phyloP scores from a whole-genome alignment of 1,140 invertebrate genomes.

The Luehdorfia chinensis region DNA sequence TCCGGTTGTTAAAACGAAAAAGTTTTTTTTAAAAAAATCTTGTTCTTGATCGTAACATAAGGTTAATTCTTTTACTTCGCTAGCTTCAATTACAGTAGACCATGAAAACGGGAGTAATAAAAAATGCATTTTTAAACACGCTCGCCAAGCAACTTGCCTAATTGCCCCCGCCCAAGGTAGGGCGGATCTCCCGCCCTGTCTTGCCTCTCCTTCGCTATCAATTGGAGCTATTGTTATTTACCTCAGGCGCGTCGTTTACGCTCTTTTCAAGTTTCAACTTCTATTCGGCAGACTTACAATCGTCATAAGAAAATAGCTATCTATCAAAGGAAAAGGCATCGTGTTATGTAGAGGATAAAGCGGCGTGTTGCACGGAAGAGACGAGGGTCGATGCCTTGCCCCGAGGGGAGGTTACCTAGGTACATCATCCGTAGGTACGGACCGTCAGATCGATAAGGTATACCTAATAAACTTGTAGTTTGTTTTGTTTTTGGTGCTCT shows the following conservation, averaged over 20 bases:
- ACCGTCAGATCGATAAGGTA: slow-evolving; percentile 54
- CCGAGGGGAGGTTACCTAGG: slow-evolving; percentile 52
- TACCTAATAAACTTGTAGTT: slow-evolving; percentile 41
- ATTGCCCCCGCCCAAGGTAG: slow-evolving; percentile 63
- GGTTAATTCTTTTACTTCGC: slow-evolving; percentile 15
- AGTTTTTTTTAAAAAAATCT: too few species aligned
- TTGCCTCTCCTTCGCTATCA: slow-evolving; percentile 23
- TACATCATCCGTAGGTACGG: slow-evolving; percentile 66
- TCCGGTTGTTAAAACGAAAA: too few species aligned
- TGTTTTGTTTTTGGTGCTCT: slow-evolving; percentile 48
- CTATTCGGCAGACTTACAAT: slow-evolving; percentile 51
- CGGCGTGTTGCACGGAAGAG: slow-evolving; percentile 22
- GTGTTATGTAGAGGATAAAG: slow-evolving; percentile 31
- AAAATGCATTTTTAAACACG: slow-evolving; percentile 56
- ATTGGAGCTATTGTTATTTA: slow-evolving; percentile 48
- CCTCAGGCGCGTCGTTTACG: slow-evolving; percentile 49
- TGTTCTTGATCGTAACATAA: slow-evolving; percentile 4
- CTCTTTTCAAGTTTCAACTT: slow-evolving; percentile 51
- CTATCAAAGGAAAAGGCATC: slow-evolving; percentile 40
- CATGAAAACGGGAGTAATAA: slow-evolving; percentile 43
- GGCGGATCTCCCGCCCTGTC: slow-evolving; percentile 53
- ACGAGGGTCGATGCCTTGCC: slow-evolving; percentile 50
- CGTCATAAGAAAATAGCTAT: slow-evolving; percentile 50
- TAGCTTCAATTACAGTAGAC: slow-evolving; percentile 23
- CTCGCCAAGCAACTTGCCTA: slow-evolving; percentile 42